Conservation (phyloP, 2,113 vertebrate genomes). For the Anolis carolinensis region DNA sequence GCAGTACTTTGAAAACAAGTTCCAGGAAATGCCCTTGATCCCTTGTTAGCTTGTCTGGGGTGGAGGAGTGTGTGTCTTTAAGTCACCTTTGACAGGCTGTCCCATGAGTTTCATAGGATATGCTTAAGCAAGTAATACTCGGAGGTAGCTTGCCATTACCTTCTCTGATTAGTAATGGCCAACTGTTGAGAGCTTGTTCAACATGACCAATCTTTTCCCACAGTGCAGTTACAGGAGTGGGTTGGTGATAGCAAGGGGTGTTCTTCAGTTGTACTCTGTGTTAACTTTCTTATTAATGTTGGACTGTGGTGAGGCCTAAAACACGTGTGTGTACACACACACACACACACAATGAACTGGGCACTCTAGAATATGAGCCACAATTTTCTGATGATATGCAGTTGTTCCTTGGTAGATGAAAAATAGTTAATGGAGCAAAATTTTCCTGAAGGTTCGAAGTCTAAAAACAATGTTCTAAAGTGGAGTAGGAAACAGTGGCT, state of each 20-base stretch:
- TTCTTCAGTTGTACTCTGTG: background rate
- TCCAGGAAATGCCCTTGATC: background rate
- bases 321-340: no score
- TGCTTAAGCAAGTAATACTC: no score
- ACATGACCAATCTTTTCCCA: no score
- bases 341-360: background rate
- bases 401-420: background rate
- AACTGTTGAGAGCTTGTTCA: background rate
- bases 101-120: no score
- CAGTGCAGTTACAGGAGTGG: background rate
- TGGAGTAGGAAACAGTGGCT: background rate
- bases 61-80: no score
- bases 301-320: background rate
- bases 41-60: background rate
- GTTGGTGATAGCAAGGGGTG: background rate
- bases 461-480: background rate
- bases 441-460: background rate
- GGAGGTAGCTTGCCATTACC: no score
- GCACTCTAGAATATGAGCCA: background rate
- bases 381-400: background rate
- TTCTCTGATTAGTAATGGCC: background rate
- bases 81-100: no score
- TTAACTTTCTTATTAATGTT: no score
- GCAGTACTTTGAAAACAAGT: background rate
- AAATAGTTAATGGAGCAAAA: background rate